Evolutionary conservation across 1,140 invertebrate species (phyloP), one percentile per base, ranked within the genome.

Genomic region (Micrasema longulum): DNA sequence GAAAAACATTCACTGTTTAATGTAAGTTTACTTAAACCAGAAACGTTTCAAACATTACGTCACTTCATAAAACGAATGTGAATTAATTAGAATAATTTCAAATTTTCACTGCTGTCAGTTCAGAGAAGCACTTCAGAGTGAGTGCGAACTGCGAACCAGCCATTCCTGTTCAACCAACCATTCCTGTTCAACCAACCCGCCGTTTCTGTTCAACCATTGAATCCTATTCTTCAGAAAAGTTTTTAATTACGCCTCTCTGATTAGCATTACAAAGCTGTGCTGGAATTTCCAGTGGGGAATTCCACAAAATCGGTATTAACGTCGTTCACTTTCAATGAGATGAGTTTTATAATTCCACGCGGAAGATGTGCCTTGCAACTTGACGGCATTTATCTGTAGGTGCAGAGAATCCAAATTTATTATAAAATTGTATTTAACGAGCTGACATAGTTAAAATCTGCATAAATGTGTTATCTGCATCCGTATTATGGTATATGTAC

Each of bases 301-400:
- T 48, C 20, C n/a, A 48, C 47, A 11, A 18, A 48, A 48, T 48
- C 47, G 14, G 47, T 18, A 48, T 48, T 48, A 48, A 48, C 47
- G 47, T 48, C 47, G 10, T 48, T 48, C 47, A 48, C 47, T 48
- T 48, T 48, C 47, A 48, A 48, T 48, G 47, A 48, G 20, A 48
- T 22, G 47, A 48, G 1, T 48, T 48, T 48, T 48, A 48, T 48
- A 48, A 48, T 48, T 48, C 11, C 47, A 7, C 47, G 47, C 47
- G 47, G 20, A 16, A 48, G 47, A 18, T 48, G 7, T 31, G 26
- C 7, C 26, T 31, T 31, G 26, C 26, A 4, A 7, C 26, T 7
- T 31, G 26, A 31, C 26, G 26, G 2, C 26, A 31, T 7, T 31
- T 31, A 7, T 7, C 26, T 31, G 26, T 31, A 31, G 26, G 26